Conservation (phyloP, 2,797 vertebrate genomes). For the Trachurus trachurus region DNA sequence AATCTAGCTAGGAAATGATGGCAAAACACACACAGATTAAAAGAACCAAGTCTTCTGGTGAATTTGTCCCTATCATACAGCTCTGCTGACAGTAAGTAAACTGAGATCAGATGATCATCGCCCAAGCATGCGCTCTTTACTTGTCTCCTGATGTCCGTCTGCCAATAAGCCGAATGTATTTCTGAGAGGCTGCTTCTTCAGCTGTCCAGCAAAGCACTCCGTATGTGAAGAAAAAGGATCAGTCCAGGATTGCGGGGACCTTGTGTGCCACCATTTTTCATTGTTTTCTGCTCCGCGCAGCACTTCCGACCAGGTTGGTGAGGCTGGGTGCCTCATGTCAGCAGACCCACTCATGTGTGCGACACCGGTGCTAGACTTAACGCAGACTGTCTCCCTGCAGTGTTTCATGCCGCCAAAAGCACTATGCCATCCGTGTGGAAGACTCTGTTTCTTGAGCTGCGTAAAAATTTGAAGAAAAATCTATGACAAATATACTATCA, state of each 20-base stretch:
- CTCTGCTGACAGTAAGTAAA: not conserved
- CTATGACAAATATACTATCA: slow-evolving; percentile 15
- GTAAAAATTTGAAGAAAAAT: slow-evolving; percentile 13
- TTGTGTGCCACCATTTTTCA: slow-evolving; percentile 8
- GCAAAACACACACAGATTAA: not conserved
- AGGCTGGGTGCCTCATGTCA: slow-evolving; percentile 39
- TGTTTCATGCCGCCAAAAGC: slow-evolving; percentile 30
- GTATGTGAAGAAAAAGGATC: slow-evolving; percentile 17
- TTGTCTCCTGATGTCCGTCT: slow-evolving; percentile 32
- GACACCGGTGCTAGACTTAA: slow-evolving; percentile 26
- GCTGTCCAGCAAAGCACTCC: slow-evolving; percentile 16
- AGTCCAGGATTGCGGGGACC: not conserved
- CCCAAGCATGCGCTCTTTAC: slow-evolving; percentile 43
- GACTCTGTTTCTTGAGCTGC: slow-evolving; percentile 8
- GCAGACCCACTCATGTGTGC: slow-evolving; percentile 31
- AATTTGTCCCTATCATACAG: slow-evolving; percentile 1
- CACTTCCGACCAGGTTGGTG: slow-evolving; percentile 49
- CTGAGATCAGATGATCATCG: slow-evolving; percentile 6
- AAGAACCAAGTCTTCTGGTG: not conserved
- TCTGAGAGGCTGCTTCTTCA: slow-evolving; percentile 43
- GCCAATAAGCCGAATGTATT: slow-evolving; percentile 74
- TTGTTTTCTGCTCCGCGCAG: slow-evolving; percentile 42
- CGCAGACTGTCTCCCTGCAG: slow-evolving; percentile 6
- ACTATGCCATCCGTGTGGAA: slow-evolving; percentile 2
- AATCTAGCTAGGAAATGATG: slow-evolving; percentile 34